A percentile compares a stretch with the other conserved stretches of the same genome.
These are phyloP conservation scores for Empis stercorea DNA, from an alignment of 2,888 invertebrate species.

Conservation along the genomic window DNA sequence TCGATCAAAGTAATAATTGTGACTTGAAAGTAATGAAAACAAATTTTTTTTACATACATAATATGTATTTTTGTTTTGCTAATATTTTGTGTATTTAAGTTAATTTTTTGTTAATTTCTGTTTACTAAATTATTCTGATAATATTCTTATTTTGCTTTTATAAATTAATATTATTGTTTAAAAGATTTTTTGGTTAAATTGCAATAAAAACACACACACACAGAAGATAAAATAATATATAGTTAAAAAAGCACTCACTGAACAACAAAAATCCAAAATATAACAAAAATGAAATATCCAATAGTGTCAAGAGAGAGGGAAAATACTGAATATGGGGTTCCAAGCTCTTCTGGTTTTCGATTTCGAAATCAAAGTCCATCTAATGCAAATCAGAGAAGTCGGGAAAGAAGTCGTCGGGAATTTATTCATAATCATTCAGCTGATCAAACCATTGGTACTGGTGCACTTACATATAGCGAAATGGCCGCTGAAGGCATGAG, in stretches of 20 bases:
- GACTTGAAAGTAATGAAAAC: background rate
- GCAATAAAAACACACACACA: too few species aligned
- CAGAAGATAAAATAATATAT: too few species aligned
- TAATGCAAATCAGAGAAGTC: constrained; percentile 31
- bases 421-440: constrained; percentile 30
- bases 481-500: constrained; percentile 18
- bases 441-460: constrained; percentile 24
- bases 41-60: background rate
- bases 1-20: constrained; percentile 28
- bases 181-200: background rate
- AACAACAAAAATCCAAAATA: background rate
- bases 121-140: background rate
- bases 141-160: background rate
- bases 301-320: constrained; percentile 36
- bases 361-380: constrained; percentile 37
- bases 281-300: constrained; percentile 16
- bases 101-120: background rate
- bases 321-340: constrained; percentile 5
- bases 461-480: constrained; percentile 29
- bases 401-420: constrained; percentile 29
- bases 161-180: background rate
- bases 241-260: too few species aligned
- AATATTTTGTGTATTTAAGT: background rate
- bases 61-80: background rate
- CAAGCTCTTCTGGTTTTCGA: constrained; percentile 20